These are phyloP conservation scores for Chlorops oryzae DNA, from an alignment of 1,140 invertebrate genomes.

Conservation along the genomic window DNA sequence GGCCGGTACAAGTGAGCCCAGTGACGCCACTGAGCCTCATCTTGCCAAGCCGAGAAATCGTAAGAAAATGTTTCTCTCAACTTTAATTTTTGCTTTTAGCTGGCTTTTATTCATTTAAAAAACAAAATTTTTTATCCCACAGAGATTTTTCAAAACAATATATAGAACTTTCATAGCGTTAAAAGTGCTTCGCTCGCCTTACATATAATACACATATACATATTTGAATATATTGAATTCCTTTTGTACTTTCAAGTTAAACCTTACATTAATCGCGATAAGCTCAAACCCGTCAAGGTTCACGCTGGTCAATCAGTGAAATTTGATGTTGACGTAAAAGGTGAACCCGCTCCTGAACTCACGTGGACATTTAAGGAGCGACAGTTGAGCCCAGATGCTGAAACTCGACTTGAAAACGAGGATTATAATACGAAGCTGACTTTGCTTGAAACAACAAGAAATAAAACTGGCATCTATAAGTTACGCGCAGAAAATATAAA, in stretches of 20 bases:
- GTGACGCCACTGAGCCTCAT: conserved; percentile 81
- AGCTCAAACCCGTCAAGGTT: conserved; percentile 81
- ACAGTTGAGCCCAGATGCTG: conserved; percentile 41
- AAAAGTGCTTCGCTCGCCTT: too few relatives aligned
- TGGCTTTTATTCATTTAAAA: conserved; percentile 27
- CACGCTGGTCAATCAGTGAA: conserved; percentile 87
- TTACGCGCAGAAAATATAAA: conserved; percentile 87
- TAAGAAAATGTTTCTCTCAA: conserved; percentile 51
- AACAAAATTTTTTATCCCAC: conserved; percentile 6
- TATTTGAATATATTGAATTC: too few relatives aligned
- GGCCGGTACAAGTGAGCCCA: conserved; percentile 84
- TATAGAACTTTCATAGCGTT: not conserved
- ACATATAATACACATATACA: too few relatives aligned
- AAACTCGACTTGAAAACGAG: conserved; percentile 79
- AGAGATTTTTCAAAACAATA: not conserved
- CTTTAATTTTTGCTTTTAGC: too few relatives aligned
- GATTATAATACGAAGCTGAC: conserved; percentile 88
- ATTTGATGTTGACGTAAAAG: conserved; percentile 89
- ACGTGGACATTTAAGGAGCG: conserved; percentile 73
- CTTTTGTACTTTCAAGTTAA: too few relatives aligned
- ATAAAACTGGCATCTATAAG: conserved; percentile 84
- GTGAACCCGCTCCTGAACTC: conserved; percentile 88
- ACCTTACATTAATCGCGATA: conserved; percentile 86
- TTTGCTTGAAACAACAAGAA: conserved; percentile 71
- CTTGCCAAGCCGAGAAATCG: conserved; percentile 82